phyloP scores from a whole-genome alignment of 2,888 invertebrate genomes.

The Ectemnius continuus region DNA sequence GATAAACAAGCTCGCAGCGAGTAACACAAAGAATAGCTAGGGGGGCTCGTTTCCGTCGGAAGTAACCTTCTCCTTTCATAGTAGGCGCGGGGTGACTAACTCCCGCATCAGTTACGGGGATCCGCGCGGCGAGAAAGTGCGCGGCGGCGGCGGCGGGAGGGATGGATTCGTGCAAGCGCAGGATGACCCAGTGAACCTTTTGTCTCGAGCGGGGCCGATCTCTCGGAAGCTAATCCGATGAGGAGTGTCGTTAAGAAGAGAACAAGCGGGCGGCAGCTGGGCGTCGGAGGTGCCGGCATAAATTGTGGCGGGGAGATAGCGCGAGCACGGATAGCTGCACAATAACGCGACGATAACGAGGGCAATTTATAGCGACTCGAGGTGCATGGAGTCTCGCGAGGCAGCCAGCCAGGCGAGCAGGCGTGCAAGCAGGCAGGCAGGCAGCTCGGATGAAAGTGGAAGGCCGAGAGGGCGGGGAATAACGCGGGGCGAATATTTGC shows the following conservation, averaged over 20 bases:
- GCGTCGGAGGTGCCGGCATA: neutral
- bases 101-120: slow-evolving; percentile 24
- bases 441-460: too few relatives aligned
- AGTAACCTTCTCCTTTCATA: slow-evolving; percentile 55
- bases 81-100: slow-evolving; percentile 59
- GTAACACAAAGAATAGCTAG: slow-evolving; percentile 48
- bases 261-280: neutral
- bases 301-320: slow-evolving; percentile 14
- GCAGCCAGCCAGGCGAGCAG: too few relatives aligned
- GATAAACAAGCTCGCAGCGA: slow-evolving; percentile 60
- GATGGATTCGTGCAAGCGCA: neutral
- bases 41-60: slow-evolving; percentile 56
- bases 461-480: too few relatives aligned
- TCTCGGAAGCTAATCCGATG: slow-evolving; percentile 16
- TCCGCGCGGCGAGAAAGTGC: slow-evolving; percentile 29
- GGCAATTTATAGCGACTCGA: slow-evolving; percentile 7
- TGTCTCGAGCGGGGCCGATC: too few relatives aligned
- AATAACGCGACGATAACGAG: slow-evolving; percentile 10
- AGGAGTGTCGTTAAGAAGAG: too few relatives aligned
- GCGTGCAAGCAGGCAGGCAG: too few relatives aligned
- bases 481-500: slow-evolving; percentile 1
- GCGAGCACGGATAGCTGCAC: slow-evolving; percentile 13
- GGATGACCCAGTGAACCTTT: too few relatives aligned
- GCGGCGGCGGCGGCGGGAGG: too few relatives aligned
- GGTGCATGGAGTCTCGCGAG: neutral